Evolutionary conservation across 2,113 vertebrate genomes (phyloP), one percentile per base, ranked within the genome.

Genomic region (Leiothrix lutea): DNA sequence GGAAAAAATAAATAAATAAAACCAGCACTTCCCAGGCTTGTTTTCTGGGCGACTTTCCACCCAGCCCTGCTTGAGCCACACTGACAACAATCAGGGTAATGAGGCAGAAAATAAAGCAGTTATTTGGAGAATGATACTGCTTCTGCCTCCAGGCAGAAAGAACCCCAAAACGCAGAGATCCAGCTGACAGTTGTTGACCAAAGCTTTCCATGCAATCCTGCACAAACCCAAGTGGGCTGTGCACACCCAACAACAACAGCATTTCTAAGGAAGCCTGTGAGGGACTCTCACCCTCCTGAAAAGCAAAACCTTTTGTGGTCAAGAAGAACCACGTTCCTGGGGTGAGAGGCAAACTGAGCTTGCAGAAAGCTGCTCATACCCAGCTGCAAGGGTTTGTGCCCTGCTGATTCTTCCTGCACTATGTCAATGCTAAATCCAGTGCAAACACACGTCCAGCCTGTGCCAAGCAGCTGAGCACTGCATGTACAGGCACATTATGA

Each of bases 31-130:
- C 61, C 73, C 56, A 75, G 57, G 54, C 64, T 44, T 50, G 26
- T 81, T 84, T 93, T 90, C 92, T 64, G 58, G 35, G 66, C 85
- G 17, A 64, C 53, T 85, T 96, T 88, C 83, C 79, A 69, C 72
- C 50, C 85, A 81, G 88, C 89, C 58, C 80, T 11, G 29, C 60
- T 92, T 92, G 71, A 67, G 92, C 81, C 96, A 78, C 53, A 24
- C 35, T 35, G 71, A 96, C 71, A 89, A 90, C 85, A 78, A 94
- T 96, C 92, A 95, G 94, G 86, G 80, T 92, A 97, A 97, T 85
- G 96, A 98, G 90, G 86, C 56, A 94, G 97, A 98, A 98, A 97
- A 97, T 89, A 92, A 95, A 94, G 62, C 72, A 93, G 80, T 90
- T 96, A 92, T 92, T 71, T 86, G 69, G 86, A 96, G 77, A 66